Conservation (phyloP, 1,140 invertebrate species). For the Cataglyphis hispanica region DNA sequence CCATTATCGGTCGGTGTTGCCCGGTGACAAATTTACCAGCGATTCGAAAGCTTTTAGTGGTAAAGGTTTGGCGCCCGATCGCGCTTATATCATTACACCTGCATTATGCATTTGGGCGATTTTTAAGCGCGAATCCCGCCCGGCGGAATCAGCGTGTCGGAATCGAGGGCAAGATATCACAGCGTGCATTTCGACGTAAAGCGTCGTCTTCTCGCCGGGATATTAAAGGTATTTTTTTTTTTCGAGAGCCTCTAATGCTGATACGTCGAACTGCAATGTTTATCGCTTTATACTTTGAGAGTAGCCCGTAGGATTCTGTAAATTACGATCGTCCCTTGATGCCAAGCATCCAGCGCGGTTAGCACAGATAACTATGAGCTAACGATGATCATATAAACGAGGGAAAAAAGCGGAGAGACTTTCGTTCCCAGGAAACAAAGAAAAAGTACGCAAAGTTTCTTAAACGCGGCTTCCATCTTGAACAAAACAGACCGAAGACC, state of each 20-base stretch:
- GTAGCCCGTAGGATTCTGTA: too few relatives aligned
- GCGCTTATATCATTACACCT: constrained; percentile 67
- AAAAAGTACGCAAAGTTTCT: constrained; percentile 66
- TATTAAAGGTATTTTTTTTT: not conserved
- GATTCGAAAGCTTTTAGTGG: constrained; percentile 73
- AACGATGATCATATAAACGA: constrained; percentile 4
- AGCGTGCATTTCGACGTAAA: not conserved
- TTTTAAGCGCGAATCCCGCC: constrained; percentile 48
- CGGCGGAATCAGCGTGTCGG: constrained; percentile 16
- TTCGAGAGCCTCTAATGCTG: too few relatives aligned
- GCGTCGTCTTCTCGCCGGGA: not conserved
- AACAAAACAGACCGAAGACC: constrained; percentile 53
- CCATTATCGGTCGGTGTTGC: constrained; percentile 60
- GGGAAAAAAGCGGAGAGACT: not conserved
- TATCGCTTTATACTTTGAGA: not conserved
- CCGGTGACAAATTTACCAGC: constrained; percentile 69
- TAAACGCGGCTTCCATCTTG: constrained; percentile 66
- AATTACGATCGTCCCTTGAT: not conserved
- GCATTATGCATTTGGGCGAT: constrained; percentile 58
- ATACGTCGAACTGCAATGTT: too few relatives aligned
- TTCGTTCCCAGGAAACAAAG: constrained; percentile 65
- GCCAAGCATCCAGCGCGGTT: not conserved
- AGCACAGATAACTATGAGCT: not conserved
- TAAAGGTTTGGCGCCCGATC: constrained; percentile 68
- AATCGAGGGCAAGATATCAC: not conserved